phyloP scores from a whole-genome alignment of 2,113 vertebrate genomes.

The Grallaria varia region DNA sequence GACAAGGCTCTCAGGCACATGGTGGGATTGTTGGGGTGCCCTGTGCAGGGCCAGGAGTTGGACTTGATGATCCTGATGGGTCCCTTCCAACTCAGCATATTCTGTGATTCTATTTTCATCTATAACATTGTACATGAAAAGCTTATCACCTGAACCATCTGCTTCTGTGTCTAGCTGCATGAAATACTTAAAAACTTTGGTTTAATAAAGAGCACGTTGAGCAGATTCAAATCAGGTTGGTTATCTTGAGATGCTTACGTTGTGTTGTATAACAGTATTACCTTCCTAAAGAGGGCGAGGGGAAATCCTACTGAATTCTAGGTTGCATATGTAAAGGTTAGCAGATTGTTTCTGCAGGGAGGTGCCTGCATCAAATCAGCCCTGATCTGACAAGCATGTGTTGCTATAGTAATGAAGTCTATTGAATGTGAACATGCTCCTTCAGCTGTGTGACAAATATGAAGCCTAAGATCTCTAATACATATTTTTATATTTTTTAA shows the following conservation, averaged over 20 bases:
- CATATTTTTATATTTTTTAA: neutral
- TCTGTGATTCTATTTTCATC: neutral
- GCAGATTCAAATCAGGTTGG: neutral
- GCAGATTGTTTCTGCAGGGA: neutral
- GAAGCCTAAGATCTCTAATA: neutral
- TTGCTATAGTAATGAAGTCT: conserved; percentile 44
- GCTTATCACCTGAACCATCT: neutral
- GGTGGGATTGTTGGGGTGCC: neutral
- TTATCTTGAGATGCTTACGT: neutral
- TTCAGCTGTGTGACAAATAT: neutral
- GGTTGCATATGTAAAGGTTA: neutral
- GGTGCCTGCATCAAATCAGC: neutral
- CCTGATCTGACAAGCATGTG: neutral
- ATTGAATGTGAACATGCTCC: neutral
- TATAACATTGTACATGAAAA: neutral
- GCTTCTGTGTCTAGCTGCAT: neutral
- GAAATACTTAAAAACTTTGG: neutral
- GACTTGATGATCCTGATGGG: rapidly evolving
- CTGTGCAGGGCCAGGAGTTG: neutral
- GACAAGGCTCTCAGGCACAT: neutral
- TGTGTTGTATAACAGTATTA: neutral
- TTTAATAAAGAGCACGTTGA: neutral
- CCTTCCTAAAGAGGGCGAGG: neutral
- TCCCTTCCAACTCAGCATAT: neutral
- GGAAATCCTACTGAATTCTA: neutral